A percentile compares a stretch with the other conserved stretches of the same genome.
These are phyloP conservation scores for Drosophila quadrilineata DNA, from an alignment of 1,140 invertebrate species.

Conservation along the genomic window DNA sequence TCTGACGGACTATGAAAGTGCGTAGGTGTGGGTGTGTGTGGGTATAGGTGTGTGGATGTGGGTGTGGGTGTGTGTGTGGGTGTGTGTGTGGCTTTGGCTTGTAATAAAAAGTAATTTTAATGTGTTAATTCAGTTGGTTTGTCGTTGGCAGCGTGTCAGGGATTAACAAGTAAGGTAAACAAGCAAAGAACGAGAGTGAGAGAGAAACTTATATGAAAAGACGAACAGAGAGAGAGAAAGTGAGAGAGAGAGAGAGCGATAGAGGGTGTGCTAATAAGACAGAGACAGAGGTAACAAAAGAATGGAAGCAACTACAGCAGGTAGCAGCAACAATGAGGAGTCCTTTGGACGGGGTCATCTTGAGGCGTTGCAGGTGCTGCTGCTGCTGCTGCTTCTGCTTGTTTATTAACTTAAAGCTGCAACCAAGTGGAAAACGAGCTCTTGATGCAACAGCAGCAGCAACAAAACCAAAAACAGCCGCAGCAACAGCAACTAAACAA, in stretches of 20 bases:
- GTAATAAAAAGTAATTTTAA: constrained; percentile 77
- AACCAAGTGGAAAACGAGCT: constrained; percentile 36
- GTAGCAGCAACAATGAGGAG: no score
- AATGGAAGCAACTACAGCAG: no score
- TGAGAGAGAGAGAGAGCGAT: no score
- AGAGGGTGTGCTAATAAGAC: no score
- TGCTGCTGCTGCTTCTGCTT: no score
- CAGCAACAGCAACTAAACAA: constrained; percentile 17
- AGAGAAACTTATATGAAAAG: not conserved
- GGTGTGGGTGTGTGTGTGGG: constrained; percentile 3
- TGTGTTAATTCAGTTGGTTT: constrained; percentile 73
- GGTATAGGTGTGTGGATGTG: not conserved
- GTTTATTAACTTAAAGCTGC: constrained; percentile 32
- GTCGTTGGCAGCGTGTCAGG: constrained; percentile 52
- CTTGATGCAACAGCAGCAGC: not conserved
- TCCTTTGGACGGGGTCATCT: not conserved
- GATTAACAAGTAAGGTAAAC: constrained; percentile 30
- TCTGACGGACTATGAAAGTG: no score
- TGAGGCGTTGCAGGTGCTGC: not conserved
- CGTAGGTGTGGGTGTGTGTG: constrained; percentile 26
- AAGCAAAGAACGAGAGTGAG: not conserved
- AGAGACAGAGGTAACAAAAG: no score
- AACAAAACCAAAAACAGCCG: not conserved
- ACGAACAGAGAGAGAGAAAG: not conserved
- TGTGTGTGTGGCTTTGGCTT: constrained; percentile 34